Evolutionary conservation across 2,113 vertebrate genomes (phyloP).

Genomic region (Callorhinus ursinus): DNA sequence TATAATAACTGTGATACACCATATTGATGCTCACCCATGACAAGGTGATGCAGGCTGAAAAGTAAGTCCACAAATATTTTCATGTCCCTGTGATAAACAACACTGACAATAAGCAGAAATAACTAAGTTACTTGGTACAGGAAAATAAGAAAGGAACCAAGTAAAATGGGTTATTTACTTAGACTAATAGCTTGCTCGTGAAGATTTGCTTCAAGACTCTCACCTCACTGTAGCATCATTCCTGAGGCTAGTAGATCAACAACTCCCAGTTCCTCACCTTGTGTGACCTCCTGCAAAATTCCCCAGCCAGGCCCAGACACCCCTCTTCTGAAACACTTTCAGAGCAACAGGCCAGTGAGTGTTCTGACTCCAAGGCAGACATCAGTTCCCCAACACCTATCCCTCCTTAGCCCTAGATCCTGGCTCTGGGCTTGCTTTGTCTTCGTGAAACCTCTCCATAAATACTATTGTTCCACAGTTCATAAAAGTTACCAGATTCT

Average conservation of each 20-base stretch:
- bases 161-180: not conserved
- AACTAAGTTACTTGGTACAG: not conserved
- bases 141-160: not conserved
- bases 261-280: not conserved
- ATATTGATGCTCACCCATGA: not conserved
- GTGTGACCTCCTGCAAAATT: not conserved
- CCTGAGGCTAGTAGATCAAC: not conserved
- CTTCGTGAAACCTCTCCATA: not conserved
- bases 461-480: not conserved
- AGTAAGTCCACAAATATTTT: not conserved
- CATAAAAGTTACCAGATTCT: not conserved
- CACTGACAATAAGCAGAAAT: not conserved
- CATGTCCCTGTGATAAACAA: not conserved
- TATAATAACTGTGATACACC: not conserved
- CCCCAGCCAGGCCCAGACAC: no score
- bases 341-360: fast-evolving
- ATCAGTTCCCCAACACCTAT: not conserved
- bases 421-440: not conserved
- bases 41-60: not conserved
- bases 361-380: not conserved
- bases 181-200: not conserved
- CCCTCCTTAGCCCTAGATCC: not conserved
- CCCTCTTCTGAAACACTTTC: not conserved
- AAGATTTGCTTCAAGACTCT: not conserved
- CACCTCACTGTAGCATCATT: not conserved